Conservation (phyloP, 1,140 invertebrate species). For the Drosophila kanapiae region DNA sequence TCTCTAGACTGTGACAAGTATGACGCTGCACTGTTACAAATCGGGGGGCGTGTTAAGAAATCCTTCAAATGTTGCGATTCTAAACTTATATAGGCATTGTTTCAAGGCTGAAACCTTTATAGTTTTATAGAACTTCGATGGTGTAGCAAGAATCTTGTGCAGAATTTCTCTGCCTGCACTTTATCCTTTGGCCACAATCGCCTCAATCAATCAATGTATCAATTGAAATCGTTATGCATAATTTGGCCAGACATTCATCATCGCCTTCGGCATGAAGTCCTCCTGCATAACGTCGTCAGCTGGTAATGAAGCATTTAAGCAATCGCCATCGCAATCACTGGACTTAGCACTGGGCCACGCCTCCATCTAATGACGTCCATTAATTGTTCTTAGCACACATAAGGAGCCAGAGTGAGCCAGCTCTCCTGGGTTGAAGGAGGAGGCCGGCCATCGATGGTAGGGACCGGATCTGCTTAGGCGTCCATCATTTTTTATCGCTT, state of each 20-base stretch:
- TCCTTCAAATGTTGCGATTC: no score
- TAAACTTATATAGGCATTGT: no score
- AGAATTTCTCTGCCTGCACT: background rate
- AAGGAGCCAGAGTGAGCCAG: background rate
- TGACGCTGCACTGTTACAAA: conserved; percentile 4
- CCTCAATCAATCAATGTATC: conserved; percentile 46
- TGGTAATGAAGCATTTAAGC: conserved; percentile 48
- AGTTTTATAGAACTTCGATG: no score
- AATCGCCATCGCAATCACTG: conserved; percentile 15
- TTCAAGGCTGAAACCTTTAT: no score
- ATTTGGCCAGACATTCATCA: conserved; percentile 48
- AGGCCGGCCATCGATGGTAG: background rate
- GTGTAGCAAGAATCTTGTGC: no score
- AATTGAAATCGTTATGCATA: conserved; percentile 49
- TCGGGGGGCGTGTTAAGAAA: no score
- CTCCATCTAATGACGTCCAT: conserved; percentile 46
- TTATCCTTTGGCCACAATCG: conserved; percentile 4
- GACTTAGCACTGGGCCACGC: conserved; percentile 14
- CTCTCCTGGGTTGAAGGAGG: background rate
- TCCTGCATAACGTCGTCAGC: conserved; percentile 14
- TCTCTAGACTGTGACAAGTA: background rate
- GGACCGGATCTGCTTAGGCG: background rate
- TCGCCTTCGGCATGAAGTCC: conserved; percentile 5
- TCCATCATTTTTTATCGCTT: conserved; percentile 74
- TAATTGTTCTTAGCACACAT: conserved; percentile 48